Evolutionary conservation across 2,797 vertebrate genomes (phyloP).

Genomic region (Limosa lapponica): DNA sequence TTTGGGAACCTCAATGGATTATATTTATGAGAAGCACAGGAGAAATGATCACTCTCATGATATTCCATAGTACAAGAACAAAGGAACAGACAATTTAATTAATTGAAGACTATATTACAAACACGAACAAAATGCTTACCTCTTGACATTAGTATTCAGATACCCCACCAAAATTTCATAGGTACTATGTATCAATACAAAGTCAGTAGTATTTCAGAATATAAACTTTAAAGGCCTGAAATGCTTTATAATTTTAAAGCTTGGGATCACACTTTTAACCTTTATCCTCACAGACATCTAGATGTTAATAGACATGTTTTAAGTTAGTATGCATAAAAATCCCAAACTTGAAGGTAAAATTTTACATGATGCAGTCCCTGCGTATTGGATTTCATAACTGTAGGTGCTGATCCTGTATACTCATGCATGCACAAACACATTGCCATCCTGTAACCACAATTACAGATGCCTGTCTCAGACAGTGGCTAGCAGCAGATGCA

Average conservation of each 20-base stretch:
- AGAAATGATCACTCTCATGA: neutral
- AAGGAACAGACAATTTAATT: neutral
- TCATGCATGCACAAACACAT: neutral
- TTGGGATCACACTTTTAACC: neutral
- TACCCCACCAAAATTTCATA: neutral
- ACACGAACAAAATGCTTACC: neutral
- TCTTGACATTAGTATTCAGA: neutral
- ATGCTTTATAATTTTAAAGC: neutral
- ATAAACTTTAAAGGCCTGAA: neutral
- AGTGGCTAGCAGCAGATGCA: neutral
- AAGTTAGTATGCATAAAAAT: neutral
- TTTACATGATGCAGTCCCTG: neutral
- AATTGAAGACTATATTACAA: neutral
- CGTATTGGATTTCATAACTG: neutral
- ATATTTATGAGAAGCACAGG: neutral
- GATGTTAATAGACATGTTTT: neutral
- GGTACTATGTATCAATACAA: neutral
- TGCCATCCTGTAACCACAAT: neutral
- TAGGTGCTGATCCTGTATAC: neutral
- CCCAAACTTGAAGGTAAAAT: neutral
- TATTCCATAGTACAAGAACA: neutral
- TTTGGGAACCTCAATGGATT: neutral
- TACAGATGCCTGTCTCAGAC: neutral
- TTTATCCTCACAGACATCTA: neutral
- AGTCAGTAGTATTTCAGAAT: neutral